Conservation (phyloP, 1,140 invertebrate genomes). For the Plectrocnemia conspersa region DNA sequence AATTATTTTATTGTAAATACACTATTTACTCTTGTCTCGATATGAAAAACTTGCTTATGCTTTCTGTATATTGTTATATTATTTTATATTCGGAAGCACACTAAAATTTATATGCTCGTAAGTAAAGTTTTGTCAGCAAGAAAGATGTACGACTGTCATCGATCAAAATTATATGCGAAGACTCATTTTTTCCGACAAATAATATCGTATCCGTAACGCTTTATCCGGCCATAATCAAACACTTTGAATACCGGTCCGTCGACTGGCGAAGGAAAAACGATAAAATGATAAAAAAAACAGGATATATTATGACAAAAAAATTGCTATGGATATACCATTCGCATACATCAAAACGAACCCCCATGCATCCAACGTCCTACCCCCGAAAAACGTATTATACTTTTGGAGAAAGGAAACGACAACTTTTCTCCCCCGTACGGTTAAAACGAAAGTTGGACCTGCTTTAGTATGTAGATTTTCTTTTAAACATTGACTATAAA, state of each 20-base stretch:
- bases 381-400: conserved; percentile 11
- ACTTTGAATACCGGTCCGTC: conserved; percentile 12
- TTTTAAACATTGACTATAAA: too few species aligned
- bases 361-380: conserved; percentile 17
- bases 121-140: too few species aligned
- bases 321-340: conserved; percentile 30
- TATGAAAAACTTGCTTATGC: conserved; percentile 11
- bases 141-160: conserved; percentile 1
- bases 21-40: conserved; percentile 1
- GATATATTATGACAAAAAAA: conserved; percentile 33
- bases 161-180: conserved; percentile 21
- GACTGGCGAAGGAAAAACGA: conserved; percentile 24
- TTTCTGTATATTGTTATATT: too few species aligned
- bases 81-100: too few species aligned
- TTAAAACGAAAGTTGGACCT: conserved; percentile 23
- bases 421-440: conserved; percentile 24
- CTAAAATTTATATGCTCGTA: too few species aligned
- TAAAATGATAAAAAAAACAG: conserved; percentile 34
- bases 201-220: conserved; percentile 18
- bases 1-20: too few species aligned
- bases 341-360: conserved; percentile 27
- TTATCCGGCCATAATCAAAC: conserved; percentile 29
- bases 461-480: conserved; percentile 22
- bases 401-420: conserved; percentile 11
- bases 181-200: too few species aligned